These are phyloP conservation scores for Porites rus DNA, from an alignment of 92 coral and sea anemone genomes.

Conservation along the genomic window DNA sequence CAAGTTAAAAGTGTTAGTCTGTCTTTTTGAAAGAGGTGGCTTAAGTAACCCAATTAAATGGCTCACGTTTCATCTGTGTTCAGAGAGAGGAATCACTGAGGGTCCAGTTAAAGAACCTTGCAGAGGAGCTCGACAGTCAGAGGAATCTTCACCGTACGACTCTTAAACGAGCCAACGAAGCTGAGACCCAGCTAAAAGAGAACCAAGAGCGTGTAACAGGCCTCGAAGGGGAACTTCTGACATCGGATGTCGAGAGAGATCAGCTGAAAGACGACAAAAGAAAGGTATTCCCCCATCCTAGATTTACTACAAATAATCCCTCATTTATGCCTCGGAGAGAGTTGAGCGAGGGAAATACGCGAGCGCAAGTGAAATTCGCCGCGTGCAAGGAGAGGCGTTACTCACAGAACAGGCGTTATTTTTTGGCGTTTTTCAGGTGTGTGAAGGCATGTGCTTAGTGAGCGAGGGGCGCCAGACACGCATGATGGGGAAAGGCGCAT, in stretches of 20 bases:
- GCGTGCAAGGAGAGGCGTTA: too few species aligned
- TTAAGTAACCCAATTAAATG: not conserved
- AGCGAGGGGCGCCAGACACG: too few species aligned
- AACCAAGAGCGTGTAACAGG: slow-evolving; percentile 87
- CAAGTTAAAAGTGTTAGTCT: too few species aligned
- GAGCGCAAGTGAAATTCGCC: too few species aligned
- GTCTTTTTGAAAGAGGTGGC: not conserved
- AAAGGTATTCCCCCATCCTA: slow-evolving; percentile 66
- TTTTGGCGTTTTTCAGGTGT: too few species aligned
- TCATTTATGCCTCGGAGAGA: too few species aligned
- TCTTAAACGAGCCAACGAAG: slow-evolving; percentile 92
- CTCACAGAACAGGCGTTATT: too few species aligned
- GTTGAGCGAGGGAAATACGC: too few species aligned
- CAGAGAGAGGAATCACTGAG: slow-evolving; percentile 88
- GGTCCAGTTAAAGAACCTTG: slow-evolving; percentile 80
- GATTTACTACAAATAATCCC: too few species aligned
- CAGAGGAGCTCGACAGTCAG: slow-evolving; percentile 96
- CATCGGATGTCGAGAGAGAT: slow-evolving; percentile 98
- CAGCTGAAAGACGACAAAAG: slow-evolving; percentile 89
- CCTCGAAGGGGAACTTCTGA: slow-evolving; percentile 91
- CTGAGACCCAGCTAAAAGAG: slow-evolving; percentile 91
- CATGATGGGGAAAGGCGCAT: too few species aligned
- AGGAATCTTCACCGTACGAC: slow-evolving; percentile 93
- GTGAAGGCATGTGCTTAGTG: too few species aligned
- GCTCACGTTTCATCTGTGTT: not conserved